phyloP scores from a whole-genome alignment of 2,888 invertebrate genomes.

The Osmoderma eremita region DNA sequence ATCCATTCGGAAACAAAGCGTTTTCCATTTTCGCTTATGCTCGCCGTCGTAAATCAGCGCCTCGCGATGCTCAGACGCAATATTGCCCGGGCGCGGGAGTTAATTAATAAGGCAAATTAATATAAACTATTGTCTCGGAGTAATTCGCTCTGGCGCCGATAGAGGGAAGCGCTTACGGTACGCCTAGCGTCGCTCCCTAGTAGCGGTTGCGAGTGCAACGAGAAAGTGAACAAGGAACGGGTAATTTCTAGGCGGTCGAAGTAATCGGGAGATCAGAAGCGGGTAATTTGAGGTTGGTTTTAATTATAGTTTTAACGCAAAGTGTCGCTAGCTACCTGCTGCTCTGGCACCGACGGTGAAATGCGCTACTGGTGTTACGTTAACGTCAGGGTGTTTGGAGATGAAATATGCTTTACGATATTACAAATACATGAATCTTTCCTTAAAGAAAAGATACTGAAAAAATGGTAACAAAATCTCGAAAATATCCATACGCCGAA shows the following conservation, averaged over 20 bases:
- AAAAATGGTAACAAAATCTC: no score
- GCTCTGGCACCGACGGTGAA: no score
- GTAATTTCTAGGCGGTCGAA: neutral
- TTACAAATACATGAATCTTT: no score
- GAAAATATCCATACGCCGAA: no score
- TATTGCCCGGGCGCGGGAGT: constrained; percentile 10
- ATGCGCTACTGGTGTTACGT: no score
- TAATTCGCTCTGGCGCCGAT: constrained; percentile 18
- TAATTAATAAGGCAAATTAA: constrained; percentile 29
- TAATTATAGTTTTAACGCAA: constrained; percentile 18
- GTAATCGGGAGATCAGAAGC: constrained; percentile 7
- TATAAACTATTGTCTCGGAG: constrained; percentile 19
- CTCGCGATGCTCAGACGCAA: neutral
- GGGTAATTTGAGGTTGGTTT: constrained; percentile 3
- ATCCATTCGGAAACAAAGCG: constrained; percentile 18
- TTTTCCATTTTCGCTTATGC: constrained; percentile 25
- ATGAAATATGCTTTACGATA: no score
- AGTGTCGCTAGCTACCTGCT: no score
- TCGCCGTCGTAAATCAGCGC: constrained; percentile 1
- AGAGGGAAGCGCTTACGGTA: neutral
- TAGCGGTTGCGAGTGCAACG: neutral
- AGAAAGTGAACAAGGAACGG: neutral
- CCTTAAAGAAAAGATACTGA: no score
- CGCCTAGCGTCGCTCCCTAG: neutral
- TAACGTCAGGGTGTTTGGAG: no score